Evolutionary conservation across 2,888 invertebrate genomes (phyloP), one percentile per base, ranked within the genome.

Genomic region (Pemphredon lugubris): DNA sequence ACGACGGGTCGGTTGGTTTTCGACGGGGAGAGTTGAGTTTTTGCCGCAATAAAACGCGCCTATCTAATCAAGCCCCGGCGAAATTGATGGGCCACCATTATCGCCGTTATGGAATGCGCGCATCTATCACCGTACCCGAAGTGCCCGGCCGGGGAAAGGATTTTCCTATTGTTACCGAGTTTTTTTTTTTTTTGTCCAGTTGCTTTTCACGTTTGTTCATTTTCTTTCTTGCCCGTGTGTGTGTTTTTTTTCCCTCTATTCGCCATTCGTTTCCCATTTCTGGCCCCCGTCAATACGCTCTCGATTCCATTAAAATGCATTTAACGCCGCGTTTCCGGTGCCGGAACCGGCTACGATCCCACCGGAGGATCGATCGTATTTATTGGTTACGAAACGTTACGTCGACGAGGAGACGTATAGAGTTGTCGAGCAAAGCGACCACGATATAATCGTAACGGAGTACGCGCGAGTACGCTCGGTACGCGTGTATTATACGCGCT

Each of bases 11-110:
- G 65, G 61, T 65, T 63, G 75, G 54, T 70, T 75, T 81, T 81
- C 79, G 77, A 73, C 73, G 75, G 81, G 54, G 51, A 39, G 51
- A 64, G 65, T 64, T 59, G 74, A 72, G 68, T 83, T 82, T 82
- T 81, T 76, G 66, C 76, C 54, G 77, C 82, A 79, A 77, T 84
- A 85, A 85, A 86, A 79, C 64, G 73, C 73, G 79, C 77, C 75
- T 83, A 86, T 85, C 83, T 86, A 84, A 84, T 83, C 83, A 82
- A 82, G 79, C 66, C 59, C 50, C 20, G 48, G 64, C 34, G 53
- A 73, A 80, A 84, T 83, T 83, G 81, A 84, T 80, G 79, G 79
- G 61, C 64, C 70, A 80, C 73, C 76, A 83, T 83, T 84, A 86
- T 83, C 82, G 73, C 72, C 73, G 72, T 74, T 78, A 73, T 77